A percentile compares a stretch with the other conserved stretches of the same genome.
Evolutionary conservation across 2,888 invertebrate species (phyloP).

Genomic region (Cryptophagus acutangulus): DNA sequence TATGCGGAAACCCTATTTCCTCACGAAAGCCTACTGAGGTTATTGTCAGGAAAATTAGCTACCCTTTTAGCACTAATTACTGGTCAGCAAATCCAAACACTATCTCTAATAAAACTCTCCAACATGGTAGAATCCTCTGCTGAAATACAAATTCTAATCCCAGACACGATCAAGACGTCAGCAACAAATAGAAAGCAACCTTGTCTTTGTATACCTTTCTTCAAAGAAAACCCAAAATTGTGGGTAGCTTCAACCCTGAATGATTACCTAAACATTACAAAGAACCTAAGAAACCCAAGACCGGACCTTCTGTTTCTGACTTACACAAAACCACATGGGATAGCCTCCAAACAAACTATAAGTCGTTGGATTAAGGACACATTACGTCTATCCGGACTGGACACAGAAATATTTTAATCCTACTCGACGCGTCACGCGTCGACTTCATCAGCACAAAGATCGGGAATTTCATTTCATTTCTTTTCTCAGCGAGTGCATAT

Average conservation of each 20-base stretch:
- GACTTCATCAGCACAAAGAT: no score
- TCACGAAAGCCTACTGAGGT: constrained; percentile 9
- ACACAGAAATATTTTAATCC: no score
- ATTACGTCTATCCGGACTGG: constrained; percentile 17
- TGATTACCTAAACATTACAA: constrained; percentile 11
- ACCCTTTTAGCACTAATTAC: constrained; percentile 23
- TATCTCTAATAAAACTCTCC: constrained; percentile 20
- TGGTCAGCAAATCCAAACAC: constrained; percentile 21
- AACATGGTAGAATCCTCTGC: constrained; percentile 12
- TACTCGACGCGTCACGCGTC: no score
- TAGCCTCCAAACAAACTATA: constrained; percentile 15
- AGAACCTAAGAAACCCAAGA: background rate
- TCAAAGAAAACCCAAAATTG: constrained; percentile 17
- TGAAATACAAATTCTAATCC: constrained; percentile 6
- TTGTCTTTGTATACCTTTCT: constrained; percentile 13
- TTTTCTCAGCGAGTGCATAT: no score
- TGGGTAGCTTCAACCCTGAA: constrained; percentile 17
- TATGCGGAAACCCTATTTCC: constrained; percentile 9
- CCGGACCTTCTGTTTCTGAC: constrained; percentile 3
- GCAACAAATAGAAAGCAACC: constrained; percentile 15
- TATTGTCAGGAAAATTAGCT: constrained; percentile 22
- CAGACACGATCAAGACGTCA: constrained; percentile 11
- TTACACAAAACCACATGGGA: constrained; percentile 13
- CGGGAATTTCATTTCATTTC: no score
- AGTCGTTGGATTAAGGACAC: constrained; percentile 22